A percentile compares a stretch with the other conserved stretches of the same genome.
Evolutionary conservation across 2,888 invertebrate species (phyloP).

Genomic region (Nipponacmea schrenckii): DNA sequence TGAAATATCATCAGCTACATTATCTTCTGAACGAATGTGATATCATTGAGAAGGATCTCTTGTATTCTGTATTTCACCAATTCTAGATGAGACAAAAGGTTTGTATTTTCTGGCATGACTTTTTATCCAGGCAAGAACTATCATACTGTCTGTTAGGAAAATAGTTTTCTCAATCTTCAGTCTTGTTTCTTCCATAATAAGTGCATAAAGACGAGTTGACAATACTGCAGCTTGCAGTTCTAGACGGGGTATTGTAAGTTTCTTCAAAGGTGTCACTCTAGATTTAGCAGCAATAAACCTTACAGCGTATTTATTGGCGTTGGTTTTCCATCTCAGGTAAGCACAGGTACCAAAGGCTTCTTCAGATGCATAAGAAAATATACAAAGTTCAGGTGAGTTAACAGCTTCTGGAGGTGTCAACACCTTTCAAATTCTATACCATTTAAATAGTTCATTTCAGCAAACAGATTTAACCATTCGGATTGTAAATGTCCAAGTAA

Average conservation of each 20-base stretch:
- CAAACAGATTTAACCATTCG: neutral
- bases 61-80: neutral
- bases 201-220: neutral
- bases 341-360: neutral
- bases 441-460: neutral
- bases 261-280: neutral
- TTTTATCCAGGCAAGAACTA: conserved; percentile 6
- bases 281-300: neutral
- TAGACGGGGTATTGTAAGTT: neutral
- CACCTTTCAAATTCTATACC: conserved; percentile 1
- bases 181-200: neutral
- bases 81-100: neutral
- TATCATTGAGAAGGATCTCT: neutral
- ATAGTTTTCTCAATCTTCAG: neutral
- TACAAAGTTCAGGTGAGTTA: conserved; percentile 1
- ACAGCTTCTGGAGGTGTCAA: neutral
- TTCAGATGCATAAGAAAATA: neutral
- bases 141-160: neutral
- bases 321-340: conserved; percentile 1
- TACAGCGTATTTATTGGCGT: neutral
- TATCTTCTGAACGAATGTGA: neutral
- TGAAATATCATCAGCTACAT: conserved; percentile 1
- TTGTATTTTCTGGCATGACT: neutral
- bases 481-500: neutral
- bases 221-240: neutral